Evolutionary conservation across 2,797 vertebrate genomes (phyloP), one percentile per base, ranked within the genome.

Genomic region (Pyrocephalus nanus): DNA sequence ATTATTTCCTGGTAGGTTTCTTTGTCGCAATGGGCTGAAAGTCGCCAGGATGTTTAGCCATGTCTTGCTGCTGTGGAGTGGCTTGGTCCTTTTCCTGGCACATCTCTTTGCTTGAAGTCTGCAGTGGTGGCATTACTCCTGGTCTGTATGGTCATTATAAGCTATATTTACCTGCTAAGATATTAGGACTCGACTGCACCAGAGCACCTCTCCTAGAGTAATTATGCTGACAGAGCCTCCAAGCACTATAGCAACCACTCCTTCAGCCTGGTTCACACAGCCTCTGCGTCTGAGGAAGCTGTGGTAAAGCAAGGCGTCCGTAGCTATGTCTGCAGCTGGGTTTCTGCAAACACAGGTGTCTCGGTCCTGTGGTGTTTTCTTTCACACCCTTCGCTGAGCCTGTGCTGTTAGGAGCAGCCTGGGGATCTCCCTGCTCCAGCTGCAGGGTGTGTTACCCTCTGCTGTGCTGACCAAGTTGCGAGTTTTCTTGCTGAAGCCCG

Each of bases 1-100:
- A 83, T 88, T 92, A 62, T 90, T 97, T 96, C 87, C 88, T 83
- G 57, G 9, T 64, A 71, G 4, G 4, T 85, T 95, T 88, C 69
- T 91, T 91, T 91, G 42, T 34, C 32, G 38, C 67, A 62, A 6
- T 48, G 61, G 16, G 51, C 65, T 95, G 91, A 69, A 95, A 85
- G 58, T 16, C 15, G 19, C 77, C 76, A 80, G 69, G 75, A 66
- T 75, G 47, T 92, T 81, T 73, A 69, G 57, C 64, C 61, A 48
- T 64, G n/a, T 80, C 82, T 71, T 77, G 20, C 38, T 93, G 48
- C 11, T 58, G 1, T 54, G 43, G n/a, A 38, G 19, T 58, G 42
- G 54, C 47, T 60, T 42, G 47, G 32, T 93, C 45, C 23, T 87
- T 88, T 86, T 92, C 61, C 57, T 77, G 84, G 18, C 7, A 4